Evolutionary conservation across 2,888 invertebrate genomes (phyloP), one percentile per base, ranked within the genome.

Genomic region (Tryphoninae sp.): DNA sequence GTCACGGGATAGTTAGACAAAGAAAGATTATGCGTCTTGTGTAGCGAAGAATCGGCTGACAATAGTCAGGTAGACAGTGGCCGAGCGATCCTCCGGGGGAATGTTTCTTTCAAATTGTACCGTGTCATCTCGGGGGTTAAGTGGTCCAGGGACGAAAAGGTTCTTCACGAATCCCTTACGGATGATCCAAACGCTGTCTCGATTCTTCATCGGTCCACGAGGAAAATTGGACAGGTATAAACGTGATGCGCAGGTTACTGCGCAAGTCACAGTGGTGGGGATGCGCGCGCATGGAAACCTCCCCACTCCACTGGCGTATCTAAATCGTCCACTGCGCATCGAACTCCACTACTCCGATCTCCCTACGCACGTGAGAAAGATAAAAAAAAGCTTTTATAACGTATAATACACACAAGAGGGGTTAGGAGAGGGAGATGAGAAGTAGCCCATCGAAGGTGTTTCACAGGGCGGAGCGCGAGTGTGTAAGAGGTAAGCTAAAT

Each of bases 81-180:
- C 33, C 33, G 4, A 33, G 33, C 33, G 3, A 33, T 33, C 6
- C 33, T 4, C 33, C 33, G 33, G 33, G 42, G 84, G 85, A 85
- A 85, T 85, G 84, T 84, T 83, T 85, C 82, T 83, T 77, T 75
- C 82, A 81, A 86, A 86, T 85, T 62, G 33, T 84, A 86, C 84
- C 84, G 84, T 85, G 86, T 86, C 86, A 86, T 86, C 85, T 83
- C 78, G 86, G 85, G 87, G 89, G 89, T 87, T 89, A 90, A 89
- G 89, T 89, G 89, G 86, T 85, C 85, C 87, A 75, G 80, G 80
- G 58, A 74, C 26, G 68, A 13, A 19, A 19, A 51, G 68, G 55
- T 40, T 67, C 64, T 13, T 26, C 45, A 59, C 49, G 23, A 64
- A 72, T 74, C 64, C 61, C 68, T 71, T 68, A 69, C 68, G 61